phyloP scores from a whole-genome alignment of 2,113 vertebrate genomes.

The Chloropsis hardwickii region DNA sequence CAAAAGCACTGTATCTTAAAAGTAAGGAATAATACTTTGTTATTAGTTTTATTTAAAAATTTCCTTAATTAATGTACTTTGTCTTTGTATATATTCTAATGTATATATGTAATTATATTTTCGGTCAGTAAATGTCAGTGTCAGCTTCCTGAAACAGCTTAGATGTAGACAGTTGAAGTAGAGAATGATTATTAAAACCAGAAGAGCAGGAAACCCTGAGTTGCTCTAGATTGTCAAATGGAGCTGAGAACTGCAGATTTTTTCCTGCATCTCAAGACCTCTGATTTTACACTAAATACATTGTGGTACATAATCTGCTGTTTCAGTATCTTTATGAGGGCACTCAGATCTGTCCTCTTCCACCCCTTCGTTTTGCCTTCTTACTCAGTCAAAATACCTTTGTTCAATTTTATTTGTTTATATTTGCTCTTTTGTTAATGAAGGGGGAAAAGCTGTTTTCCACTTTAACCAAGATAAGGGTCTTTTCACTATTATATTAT shows the following conservation, averaged over 20 bases:
- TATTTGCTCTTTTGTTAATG: background rate
- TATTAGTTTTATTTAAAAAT: background rate
- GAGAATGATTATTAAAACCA: background rate
- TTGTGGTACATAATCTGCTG: background rate
- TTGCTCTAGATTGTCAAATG: background rate
- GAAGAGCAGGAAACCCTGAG: background rate
- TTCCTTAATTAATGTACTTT: background rate
- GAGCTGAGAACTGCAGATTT: background rate
- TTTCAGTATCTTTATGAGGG: background rate
- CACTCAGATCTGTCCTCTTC: background rate
- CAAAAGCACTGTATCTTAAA: background rate
- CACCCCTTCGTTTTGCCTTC: background rate
- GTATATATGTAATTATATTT: background rate
- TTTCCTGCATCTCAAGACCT: background rate
- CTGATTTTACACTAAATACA: background rate
- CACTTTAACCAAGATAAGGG: background rate
- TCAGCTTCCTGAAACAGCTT: background rate
- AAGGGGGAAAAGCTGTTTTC: background rate
- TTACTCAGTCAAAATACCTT: background rate
- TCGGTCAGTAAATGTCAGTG: background rate
- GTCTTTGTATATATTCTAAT: background rate
- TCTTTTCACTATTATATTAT: rapidly evolving
- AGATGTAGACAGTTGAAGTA: background rate
- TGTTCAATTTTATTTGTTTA: background rate
- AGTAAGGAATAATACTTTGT: background rate